phyloP scores from a whole-genome alignment of 2,888 invertebrate genomes.

The Phaedon cochleariae region DNA sequence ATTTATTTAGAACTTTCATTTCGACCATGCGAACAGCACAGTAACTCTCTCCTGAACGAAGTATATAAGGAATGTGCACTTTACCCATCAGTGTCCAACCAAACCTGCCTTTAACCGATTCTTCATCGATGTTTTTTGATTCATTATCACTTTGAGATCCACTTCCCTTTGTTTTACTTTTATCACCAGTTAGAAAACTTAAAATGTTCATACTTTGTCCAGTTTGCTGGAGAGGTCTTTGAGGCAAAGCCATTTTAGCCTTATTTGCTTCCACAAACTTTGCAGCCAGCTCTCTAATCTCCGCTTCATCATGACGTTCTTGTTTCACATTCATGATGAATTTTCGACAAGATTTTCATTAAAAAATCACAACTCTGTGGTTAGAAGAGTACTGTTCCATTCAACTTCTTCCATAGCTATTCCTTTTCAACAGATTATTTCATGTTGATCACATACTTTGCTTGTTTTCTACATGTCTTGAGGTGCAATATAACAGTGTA shows the following conservation, averaged over 20 bases:
- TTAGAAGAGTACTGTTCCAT: slow-evolving; percentile 31
- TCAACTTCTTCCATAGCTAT: slow-evolving; percentile 35
- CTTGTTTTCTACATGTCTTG: slow-evolving; percentile 23
- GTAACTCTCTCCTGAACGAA: slow-evolving; percentile 83
- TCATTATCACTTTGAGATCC: slow-evolving; percentile 60
- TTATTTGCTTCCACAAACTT: slow-evolving; percentile 77
- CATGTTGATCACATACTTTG: slow-evolving; percentile 24
- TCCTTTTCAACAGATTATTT: slow-evolving; percentile 18
- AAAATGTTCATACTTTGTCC: slow-evolving; percentile 69
- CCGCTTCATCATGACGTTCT: slow-evolving; percentile 85
- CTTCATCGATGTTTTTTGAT: slow-evolving; percentile 68
- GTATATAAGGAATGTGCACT: slow-evolving; percentile 87
- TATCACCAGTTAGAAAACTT: slow-evolving; percentile 65
- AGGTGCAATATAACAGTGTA: slow-evolving; percentile 26
- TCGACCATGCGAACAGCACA: slow-evolving; percentile 96
- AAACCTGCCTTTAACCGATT: slow-evolving; percentile 83
- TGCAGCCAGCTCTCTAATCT: slow-evolving; percentile 85
- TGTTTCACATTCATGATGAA: slow-evolving; percentile 67
- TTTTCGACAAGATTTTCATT: slow-evolving; percentile 22
- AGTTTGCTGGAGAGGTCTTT: slow-evolving; percentile 49
- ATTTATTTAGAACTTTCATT: slow-evolving; percentile 87
- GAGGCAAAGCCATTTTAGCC: slow-evolving; percentile 64
- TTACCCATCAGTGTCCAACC: slow-evolving; percentile 92
- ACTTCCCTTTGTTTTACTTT: slow-evolving; percentile 44
- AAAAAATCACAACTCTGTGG: slow-evolving; percentile 32